Base-by-base conservation (phyloP, 2,888 invertebrate genomes). In the Meteorus cinctellus region DNA sequence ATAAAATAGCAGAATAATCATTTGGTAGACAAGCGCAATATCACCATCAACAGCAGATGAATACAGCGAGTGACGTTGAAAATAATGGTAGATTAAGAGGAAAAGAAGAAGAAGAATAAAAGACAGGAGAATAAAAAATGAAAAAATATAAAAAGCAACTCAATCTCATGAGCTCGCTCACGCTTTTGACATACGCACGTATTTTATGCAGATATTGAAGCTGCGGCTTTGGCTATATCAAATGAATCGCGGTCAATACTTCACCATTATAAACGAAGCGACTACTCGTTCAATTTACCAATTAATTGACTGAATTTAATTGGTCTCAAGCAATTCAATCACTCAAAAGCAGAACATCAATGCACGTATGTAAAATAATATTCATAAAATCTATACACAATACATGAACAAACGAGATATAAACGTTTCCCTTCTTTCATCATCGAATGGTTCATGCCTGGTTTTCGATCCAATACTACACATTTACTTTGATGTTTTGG, bases 11-110 rank as follows among this genome's bases (percentile, higher is more conserved):
- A 51, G 82, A 81, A 83, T 84, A 82, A 81, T 82, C 80, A 84
- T 83, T 82, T 82, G 82, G 82, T 81, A 84, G 84, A 85, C 84
- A 84, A 84, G 83, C 85, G 80, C 83, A 79, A 84, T 84, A 85
- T 84, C 83, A 82, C 84, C 80, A 83, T 83, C 83, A 84, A 82
- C 82, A 82, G 80, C 81, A 81, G 80, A 82, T 83, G 77, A 80
- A 79, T 80, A 72, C 34, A 24, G 45, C 70, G 68, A 27, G 72
- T 51, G 66, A 19, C 70, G 72, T 24, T 36, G 19, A 60, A 69
- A 48, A 65, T 65, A 68, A 63, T 66, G 69, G 74, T 71, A 48
- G 60, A 72, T 48, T 41, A 51, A 69, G 45, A 63, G 59, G 71
- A 66, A 24, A 59, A 72, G 62, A 68, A 72, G 41, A 24, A 65